Evolutionary conservation across 2,113 vertebrate genomes (phyloP).

Genomic region (Hoplias malabaricus): DNA sequence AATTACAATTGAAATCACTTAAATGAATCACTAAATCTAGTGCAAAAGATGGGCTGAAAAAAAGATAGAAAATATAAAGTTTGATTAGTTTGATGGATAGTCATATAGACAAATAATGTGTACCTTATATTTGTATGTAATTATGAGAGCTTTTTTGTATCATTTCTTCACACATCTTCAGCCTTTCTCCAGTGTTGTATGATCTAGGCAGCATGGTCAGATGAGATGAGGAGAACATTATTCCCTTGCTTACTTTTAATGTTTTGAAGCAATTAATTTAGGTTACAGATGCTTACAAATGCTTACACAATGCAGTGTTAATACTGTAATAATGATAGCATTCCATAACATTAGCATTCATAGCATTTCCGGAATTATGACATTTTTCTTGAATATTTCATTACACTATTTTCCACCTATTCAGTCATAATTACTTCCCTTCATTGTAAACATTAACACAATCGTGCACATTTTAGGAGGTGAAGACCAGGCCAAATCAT

Average conservation of each 20-base stretch:
- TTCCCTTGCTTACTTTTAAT: neutral
- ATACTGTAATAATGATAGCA: slow-evolving; percentile 9
- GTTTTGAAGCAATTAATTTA: neutral
- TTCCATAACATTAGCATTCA: neutral
- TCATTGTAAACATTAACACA: neutral
- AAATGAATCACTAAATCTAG: neutral
- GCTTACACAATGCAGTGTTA: neutral
- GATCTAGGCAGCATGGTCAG: slow-evolving; percentile 66
- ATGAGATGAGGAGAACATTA: slow-evolving; percentile 60
- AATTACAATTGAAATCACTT: neutral
- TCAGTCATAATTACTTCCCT: neutral
- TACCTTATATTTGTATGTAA: slow-evolving; percentile 61
- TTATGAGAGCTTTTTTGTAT: slow-evolving; percentile 62
- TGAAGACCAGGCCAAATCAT: too few species aligned
- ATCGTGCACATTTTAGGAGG: too few species aligned
- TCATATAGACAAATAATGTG: too few species aligned
- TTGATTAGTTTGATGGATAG: neutral
- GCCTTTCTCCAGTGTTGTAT: slow-evolving; percentile 70
- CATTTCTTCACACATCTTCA: slow-evolving; percentile 60
- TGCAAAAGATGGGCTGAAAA: neutral
- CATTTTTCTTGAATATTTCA: neutral
- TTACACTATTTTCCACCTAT: neutral
- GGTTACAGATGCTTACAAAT: neutral
- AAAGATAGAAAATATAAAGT: neutral
- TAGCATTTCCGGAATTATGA: neutral